These are phyloP conservation scores for Caenorhabditis japonica DNA, from an alignment of 2,888 invertebrate species.

Conservation along the genomic window DNA sequence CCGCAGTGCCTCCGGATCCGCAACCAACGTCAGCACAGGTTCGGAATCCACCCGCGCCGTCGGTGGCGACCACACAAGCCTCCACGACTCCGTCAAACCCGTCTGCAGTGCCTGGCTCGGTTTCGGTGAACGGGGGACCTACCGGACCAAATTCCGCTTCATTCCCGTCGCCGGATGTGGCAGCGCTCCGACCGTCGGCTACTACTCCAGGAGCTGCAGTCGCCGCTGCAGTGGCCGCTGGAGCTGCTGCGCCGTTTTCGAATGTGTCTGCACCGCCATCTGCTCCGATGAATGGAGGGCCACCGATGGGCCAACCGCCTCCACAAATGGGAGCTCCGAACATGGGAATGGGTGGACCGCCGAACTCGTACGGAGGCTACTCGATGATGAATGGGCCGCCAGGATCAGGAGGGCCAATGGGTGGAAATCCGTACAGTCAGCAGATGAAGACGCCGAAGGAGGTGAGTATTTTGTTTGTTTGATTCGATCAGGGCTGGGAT, in stretches of 20 bases:
- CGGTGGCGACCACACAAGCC: constrained; percentile 23
- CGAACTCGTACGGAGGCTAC: constrained; percentile 19
- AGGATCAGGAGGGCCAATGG: constrained; percentile 23
- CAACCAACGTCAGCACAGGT: constrained; percentile 64
- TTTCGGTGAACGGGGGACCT: constrained; percentile 12
- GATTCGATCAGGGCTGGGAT: no score
- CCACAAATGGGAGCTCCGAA: constrained; percentile 61
- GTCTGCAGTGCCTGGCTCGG: constrained; percentile 6
- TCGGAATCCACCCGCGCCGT: constrained; percentile 19
- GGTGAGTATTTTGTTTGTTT: constrained; percentile 9
- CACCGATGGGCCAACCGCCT: constrained; percentile 71
- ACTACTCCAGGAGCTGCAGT: constrained; percentile 15
- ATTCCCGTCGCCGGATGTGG: constrained; percentile 48
- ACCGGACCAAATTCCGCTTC: constrained; percentile 19
- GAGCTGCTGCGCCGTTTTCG: constrained; percentile 13
- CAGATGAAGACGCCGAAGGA: constrained; percentile 27
- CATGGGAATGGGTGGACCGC: constrained; percentile 31
- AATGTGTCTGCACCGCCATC: constrained; percentile 2
- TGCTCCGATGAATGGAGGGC: constrained; percentile 33
- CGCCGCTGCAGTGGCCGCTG: constrained; percentile 3
- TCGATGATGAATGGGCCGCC: constrained; percentile 46
- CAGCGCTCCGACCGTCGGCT: constrained; percentile 4
- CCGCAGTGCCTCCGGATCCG: constrained; percentile 67
- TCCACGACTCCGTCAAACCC: constrained; percentile 24
- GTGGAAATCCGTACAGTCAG: constrained; percentile 22